Evolutionary conservation across 2,888 invertebrate species (phyloP).

Genomic region (Melanostoma scalare): DNA sequence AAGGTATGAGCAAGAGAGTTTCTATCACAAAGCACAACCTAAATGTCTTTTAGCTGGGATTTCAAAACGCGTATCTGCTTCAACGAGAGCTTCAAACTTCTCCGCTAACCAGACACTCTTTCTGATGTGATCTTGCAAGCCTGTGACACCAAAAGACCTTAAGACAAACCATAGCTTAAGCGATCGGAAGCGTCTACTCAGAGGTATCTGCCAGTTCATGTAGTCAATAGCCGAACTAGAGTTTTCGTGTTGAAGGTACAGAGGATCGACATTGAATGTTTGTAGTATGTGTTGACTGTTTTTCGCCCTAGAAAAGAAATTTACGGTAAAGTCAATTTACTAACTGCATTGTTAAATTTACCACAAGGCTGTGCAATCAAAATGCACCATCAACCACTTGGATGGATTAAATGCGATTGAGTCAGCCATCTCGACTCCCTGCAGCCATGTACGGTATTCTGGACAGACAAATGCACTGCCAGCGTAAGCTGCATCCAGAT

Average conservation of each 20-base stretch:
- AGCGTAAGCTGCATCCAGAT: slow-evolving; percentile 99
- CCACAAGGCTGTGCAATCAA: slow-evolving; percentile 99
- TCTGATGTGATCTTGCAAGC: slow-evolving; percentile 95
- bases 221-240: slow-evolving; percentile 98
- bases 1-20: background rate
- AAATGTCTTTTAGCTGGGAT: slow-evolving; percentile 93
- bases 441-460: slow-evolving; percentile 94
- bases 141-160: slow-evolving; percentile 94
- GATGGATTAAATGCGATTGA: slow-evolving; percentile 99
- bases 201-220: slow-evolving; percentile 99
- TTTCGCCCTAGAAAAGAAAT: slow-evolving; percentile 88
- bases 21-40: slow-evolving; percentile 69
- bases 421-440: slow-evolving; percentile 95
- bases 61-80: slow-evolving; percentile 93
- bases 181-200: slow-evolving; percentile 96
- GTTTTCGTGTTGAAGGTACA: slow-evolving; percentile 98
- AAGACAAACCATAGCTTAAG: slow-evolving; percentile 98
- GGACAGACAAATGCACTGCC: slow-evolving; percentile 98
- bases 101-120: slow-evolving; percentile 95
- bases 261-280: slow-evolving; percentile 98
- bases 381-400: slow-evolving; percentile 99
- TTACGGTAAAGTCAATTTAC: background rate
- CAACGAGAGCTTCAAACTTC: slow-evolving; percentile 93
- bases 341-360: slow-evolving; percentile 82
- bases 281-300: slow-evolving; percentile 96